These are phyloP conservation scores for Pegoplata infirma DNA, from an alignment of 2,888 invertebrate species.

Conservation along the genomic window DNA sequence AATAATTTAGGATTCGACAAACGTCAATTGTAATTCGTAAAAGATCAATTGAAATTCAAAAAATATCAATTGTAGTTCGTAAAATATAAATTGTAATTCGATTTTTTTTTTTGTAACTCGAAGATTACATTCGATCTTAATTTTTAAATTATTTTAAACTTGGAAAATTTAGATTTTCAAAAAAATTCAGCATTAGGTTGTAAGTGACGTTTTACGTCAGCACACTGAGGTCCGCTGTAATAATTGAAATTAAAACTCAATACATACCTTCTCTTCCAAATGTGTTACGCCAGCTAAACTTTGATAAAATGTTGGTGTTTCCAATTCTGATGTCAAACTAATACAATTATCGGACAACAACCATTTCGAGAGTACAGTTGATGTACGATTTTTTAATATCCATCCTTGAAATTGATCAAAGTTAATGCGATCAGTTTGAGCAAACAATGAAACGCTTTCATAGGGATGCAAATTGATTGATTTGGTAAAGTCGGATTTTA, in stretches of 20 bases:
- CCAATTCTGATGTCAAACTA: constrained; percentile 87
- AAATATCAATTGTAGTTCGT: too few relatives aligned
- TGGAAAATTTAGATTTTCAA: too few relatives aligned
- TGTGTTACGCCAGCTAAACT: constrained; percentile 96
- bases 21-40: too few relatives aligned
- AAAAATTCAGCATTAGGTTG: neutral
- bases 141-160: too few relatives aligned
- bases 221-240: too few relatives aligned
- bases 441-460: constrained; percentile 74
- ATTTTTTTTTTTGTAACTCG: too few relatives aligned
- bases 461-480: constrained; percentile 79
- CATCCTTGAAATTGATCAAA: constrained; percentile 89
- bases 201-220: too few relatives aligned
- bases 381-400: constrained; percentile 86
- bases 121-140: too few relatives aligned
- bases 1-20: too few relatives aligned
- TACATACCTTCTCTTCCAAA: constrained; percentile 85
- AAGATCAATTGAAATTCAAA: too few relatives aligned
- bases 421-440: constrained; percentile 81
- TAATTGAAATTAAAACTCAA: neutral
- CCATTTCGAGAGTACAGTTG: constrained; percentile 90
- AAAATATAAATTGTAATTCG: too few relatives aligned
- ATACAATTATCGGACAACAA: constrained; percentile 85
- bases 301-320: constrained; percentile 95
- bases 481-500: constrained; percentile 86